Base-by-base conservation (phyloP, 2,888 invertebrate genomes). In the Ashinkailepas kermadecensis region DNA sequence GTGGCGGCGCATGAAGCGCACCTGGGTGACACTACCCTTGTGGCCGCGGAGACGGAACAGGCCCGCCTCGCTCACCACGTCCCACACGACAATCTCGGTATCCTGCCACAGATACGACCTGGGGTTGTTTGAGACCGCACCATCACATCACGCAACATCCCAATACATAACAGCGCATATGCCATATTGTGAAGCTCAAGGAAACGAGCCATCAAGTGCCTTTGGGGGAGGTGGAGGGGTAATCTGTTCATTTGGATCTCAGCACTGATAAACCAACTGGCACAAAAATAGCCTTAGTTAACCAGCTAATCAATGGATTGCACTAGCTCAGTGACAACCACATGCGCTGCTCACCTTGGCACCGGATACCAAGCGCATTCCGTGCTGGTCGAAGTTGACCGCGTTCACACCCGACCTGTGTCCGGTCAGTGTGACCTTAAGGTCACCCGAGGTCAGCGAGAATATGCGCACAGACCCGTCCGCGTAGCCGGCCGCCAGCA, bases 41-140 rank as follows among this genome's bases (percentile, higher is more conserved):
- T 99, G 99, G 0, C 97, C 98, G 86, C 92, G 92, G 83, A 99
- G 91, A 82, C 97, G 90, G 86, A 93, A 95, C 78, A 96, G 89
- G 83, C 99, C 99, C 82, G 92, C 91, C 88, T 97, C 97, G 81
- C 95, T 93, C 11, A 99, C 93, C 10, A 96, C 92, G 89, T 99
- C 99, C 93, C 97, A 97, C 1, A 98, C 90, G 79, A 99, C 94
- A 10, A 99, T 91, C 87, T 97, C 95, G 11, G 96, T 96, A 87
- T 99, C 98, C 93, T 89, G 58, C 81, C 81, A 11, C 1, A 59
- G 59, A 7, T 15, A 59, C 59, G 59, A 39, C 39, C 39, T 4
- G 39, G 39, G 39, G 4, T 39, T 39, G 39, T 39, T 39, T 1
- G 39, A 39, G 1, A 39, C 39, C 1, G 39, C 39, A 39, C 39